Evolutionary conservation across 2,888 invertebrate species (phyloP), one percentile per base, ranked within the genome.

Genomic region (Gnatocerus cornutus): DNA sequence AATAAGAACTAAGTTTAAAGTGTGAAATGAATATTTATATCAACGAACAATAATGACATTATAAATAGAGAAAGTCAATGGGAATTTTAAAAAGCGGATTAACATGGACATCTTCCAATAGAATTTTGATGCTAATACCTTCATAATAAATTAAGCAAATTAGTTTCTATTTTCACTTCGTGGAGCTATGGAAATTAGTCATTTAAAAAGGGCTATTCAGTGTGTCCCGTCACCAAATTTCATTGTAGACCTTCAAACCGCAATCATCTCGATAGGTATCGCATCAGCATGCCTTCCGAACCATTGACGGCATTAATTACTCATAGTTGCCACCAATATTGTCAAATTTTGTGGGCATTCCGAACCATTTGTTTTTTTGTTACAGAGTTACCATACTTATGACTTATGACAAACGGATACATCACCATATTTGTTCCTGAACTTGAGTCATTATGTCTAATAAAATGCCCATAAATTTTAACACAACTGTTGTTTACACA

Each of bases 31-130:
- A 59, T 59, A 59, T 59, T 45, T 45, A 59, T 59, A 59, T 43
- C 45, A 27, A 21, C 33, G 30, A 59, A 59, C 59, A 41, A 43
- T 46, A 12, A 59, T 46, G 45, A 46, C 45, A 16, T n/a, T n/a
- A n/a, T n/a, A n/a, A n/a, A n/a, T n/a, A 61, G 61, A 48, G 61
- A 61, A 61, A 61, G 61, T 61, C 14, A 50, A 50, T 50, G 33
- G 21, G 46, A 46, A 59, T 46, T 46, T 21, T 59, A 46, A 59
- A 59, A 46, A 45, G 13, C 59, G 33, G 46, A 45, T 46, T 59
- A 59, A 59, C 59, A 59, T 30, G 29, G 3, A 29, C 4, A 21
- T 21, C 21, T 21, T 21, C 4, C 7, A 3, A 29, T 50, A 3
- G 21, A 4, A n/a, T 37, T 37, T 37, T 37, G n/a, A n/a, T n/a